These are phyloP conservation scores for Rostratula benghalensis DNA, from an alignment of 2,113 vertebrate genomes.

Conservation along the genomic window DNA sequence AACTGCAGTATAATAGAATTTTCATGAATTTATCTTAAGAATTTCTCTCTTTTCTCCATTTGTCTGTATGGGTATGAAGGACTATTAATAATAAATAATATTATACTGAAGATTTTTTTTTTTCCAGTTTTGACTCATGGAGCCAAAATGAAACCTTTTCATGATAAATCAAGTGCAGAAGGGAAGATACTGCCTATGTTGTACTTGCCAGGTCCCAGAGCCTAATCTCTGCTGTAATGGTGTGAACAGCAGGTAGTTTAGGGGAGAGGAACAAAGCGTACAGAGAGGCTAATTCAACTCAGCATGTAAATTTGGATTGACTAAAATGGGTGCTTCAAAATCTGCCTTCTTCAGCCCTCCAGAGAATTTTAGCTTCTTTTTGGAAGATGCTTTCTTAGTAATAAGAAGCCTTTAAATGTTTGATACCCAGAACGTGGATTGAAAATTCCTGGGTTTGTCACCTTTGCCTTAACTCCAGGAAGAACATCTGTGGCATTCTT, in stretches of 20 bases:
- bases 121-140: not conserved
- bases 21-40: constrained; percentile 23
- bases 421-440: not conserved
- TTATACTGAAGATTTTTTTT: not conserved
- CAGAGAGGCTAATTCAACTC: not conserved
- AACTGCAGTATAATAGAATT: constrained; percentile 20
- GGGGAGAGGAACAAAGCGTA: not conserved
- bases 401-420: not conserved
- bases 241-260: not conserved
- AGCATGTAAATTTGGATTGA: not conserved
- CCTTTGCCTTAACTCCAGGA: not conserved
- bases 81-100: constrained; percentile 36
- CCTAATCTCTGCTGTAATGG: not conserved
- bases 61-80: not conserved
- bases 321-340: not conserved
- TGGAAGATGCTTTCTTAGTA: not conserved
- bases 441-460: not conserved
- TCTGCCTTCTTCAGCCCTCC: not conserved
- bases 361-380: not conserved
- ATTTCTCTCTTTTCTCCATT: not conserved
- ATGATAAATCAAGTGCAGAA: not conserved
- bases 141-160: not conserved
- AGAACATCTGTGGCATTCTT: not conserved
- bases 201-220: not conserved
- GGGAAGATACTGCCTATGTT: not conserved